phyloP scores from a whole-genome alignment of 2,113 vertebrate species.

The Silurus meridionalis region DNA sequence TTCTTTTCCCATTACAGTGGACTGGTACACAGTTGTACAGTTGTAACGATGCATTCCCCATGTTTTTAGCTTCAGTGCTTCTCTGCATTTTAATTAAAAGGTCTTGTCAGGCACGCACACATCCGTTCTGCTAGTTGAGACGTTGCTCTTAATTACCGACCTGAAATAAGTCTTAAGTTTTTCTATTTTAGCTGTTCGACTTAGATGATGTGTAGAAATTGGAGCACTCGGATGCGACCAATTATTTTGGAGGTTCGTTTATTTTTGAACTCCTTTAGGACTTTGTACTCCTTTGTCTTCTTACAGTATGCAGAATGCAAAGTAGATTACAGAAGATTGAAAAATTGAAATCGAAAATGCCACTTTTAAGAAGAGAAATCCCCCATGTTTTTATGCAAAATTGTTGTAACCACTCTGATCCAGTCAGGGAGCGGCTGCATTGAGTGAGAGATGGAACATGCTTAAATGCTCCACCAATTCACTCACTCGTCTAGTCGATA shows the following conservation, averaged over 20 bases:
- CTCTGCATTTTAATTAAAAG: slow-evolving; percentile 43
- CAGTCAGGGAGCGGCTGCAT: background rate
- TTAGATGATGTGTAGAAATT: slow-evolving; percentile 10
- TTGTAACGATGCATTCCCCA: slow-evolving; percentile 20
- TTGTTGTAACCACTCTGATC: background rate
- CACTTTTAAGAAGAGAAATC: slow-evolving; percentile 1
- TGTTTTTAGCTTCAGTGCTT: slow-evolving; percentile 44
- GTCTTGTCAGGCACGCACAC: slow-evolving; percentile 16
- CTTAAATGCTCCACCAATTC: slow-evolving; percentile 11
- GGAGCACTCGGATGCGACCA: background rate
- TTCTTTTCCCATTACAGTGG: slow-evolving; percentile 16
- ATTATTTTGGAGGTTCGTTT: background rate
- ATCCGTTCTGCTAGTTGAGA: slow-evolving; percentile 10
- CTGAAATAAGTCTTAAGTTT: slow-evolving; percentile 12
- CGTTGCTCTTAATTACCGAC: slow-evolving; percentile 6
- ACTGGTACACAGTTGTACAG: slow-evolving; percentile 30
- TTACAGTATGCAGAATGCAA: background rate
- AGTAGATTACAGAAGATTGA: background rate
- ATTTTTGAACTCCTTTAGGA: background rate
- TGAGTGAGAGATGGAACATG: background rate
- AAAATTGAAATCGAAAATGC: background rate
- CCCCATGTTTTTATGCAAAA: slow-evolving; percentile 18
- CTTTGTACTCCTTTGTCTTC: background rate
- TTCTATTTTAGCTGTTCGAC: background rate
- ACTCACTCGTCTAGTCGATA: background rate